phyloP scores from a whole-genome alignment of 2,888 invertebrate genomes.

The Ophion costatus region DNA sequence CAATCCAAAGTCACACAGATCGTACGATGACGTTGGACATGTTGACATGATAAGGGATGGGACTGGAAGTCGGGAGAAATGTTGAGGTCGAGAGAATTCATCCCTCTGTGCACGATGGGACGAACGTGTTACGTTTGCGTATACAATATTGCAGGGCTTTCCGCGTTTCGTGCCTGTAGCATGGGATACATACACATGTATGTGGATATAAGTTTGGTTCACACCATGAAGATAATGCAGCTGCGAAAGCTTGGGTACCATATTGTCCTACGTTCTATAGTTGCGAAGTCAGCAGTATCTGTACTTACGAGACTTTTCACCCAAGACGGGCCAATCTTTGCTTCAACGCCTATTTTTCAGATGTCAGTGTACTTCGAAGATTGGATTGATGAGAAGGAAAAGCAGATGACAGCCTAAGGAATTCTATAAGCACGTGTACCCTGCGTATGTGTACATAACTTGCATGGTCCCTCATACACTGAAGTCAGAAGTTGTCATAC shows the following conservation, averaged over 20 bases:
- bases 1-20: conserved; percentile 14
- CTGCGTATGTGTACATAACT: too few species aligned
- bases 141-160: conserved; percentile 55
- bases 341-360: background rate
- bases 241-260: conserved; percentile 14
- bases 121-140: conserved; percentile 63
- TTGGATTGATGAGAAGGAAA: background rate
- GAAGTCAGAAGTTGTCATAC: background rate
- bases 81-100: conserved; percentile 50
- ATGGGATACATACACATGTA: background rate
- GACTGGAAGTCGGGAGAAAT: conserved; percentile 48
- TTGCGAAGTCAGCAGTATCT: conserved; percentile 12
- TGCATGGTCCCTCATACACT: background rate
- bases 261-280: background rate
- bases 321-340: background rate
- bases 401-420: background rate
- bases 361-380: background rate
- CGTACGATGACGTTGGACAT: conserved; percentile 48
- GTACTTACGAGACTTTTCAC: conserved; percentile 16
- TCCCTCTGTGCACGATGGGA: conserved; percentile 44
- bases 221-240: conserved; percentile 32
- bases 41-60: conserved; percentile 38
- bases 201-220: conserved; percentile 5
- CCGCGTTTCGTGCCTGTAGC: conserved; percentile 40
- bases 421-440: background rate